Percentiles rank a stretch among this genome's conserved stretches.
These are phyloP conservation scores for Girardinus metallicus DNA, from an alignment of 2,797 vertebrate species.

Conservation along the genomic window DNA sequence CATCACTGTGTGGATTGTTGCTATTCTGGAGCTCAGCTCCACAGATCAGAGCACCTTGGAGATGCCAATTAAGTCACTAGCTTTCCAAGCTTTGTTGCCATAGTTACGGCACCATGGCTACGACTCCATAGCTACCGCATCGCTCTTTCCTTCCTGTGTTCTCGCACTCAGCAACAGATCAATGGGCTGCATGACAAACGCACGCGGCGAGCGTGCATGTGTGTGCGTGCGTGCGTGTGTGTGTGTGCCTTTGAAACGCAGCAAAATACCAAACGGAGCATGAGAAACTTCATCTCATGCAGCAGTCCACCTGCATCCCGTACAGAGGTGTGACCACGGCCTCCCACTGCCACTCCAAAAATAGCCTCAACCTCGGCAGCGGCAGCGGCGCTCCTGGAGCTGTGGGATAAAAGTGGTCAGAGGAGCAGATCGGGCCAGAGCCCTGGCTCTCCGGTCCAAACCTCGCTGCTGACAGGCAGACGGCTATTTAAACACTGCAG, in stretches of 20 bases:
- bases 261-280: not conserved
- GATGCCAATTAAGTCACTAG: constrained; percentile 82
- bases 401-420: constrained; percentile 68
- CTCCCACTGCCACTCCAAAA: constrained; percentile 78
- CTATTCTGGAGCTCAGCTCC: constrained; percentile 79
- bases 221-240: not conserved
- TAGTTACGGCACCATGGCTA: constrained; percentile 80
- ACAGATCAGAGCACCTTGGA: constrained; percentile 62
- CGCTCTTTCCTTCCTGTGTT: constrained; percentile 63
- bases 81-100: constrained; percentile 84
- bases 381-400: constrained; percentile 61
- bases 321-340: constrained; percentile 79
- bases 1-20: constrained; percentile 82
- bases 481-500: constrained; percentile 60
- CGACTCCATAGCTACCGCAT: constrained; percentile 79
- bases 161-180: constrained; percentile 32
- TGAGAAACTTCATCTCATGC: constrained; percentile 43
- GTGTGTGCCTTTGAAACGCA: not conserved
- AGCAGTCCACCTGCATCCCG: constrained; percentile 73
- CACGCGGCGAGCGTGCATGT: not conserved
- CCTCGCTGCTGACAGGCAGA: constrained; percentile 61
- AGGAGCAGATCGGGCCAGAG: constrained; percentile 63
- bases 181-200: constrained; percentile 35
- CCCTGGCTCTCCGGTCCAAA: constrained; percentile 64
- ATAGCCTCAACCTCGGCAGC: constrained; percentile 65